Evolutionary conservation across 2,888 invertebrate genomes (phyloP).

Genomic region (Euclidia mi): DNA sequence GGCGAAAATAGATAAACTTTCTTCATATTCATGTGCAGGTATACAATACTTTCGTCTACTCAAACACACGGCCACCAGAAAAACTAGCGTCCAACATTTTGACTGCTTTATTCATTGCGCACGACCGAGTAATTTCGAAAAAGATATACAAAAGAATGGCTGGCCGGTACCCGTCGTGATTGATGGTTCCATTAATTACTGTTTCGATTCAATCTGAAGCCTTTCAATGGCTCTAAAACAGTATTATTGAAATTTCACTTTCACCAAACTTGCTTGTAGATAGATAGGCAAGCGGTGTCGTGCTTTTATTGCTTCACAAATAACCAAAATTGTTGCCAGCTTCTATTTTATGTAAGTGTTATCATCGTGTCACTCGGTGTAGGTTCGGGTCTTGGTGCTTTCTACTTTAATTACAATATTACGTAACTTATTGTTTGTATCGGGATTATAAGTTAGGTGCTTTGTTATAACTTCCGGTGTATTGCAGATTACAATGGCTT

Average conservation of each 20-base stretch:
- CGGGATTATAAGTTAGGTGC: constrained; percentile 52
- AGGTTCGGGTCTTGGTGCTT: constrained; percentile 57
- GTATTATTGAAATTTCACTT: constrained; percentile 83
- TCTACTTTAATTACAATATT: constrained; percentile 75
- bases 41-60: constrained; percentile 35
- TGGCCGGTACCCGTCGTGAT: constrained; percentile 68
- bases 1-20: constrained; percentile 2
- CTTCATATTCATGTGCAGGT: background rate
- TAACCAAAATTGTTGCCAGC: constrained; percentile 77
- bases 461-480: constrained; percentile 55
- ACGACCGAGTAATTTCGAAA: constrained; percentile 63
- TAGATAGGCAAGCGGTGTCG: constrained; percentile 63
- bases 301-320: constrained; percentile 73
- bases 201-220: constrained; percentile 68
- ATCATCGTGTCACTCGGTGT: constrained; percentile 28
- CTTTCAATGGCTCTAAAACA: constrained; percentile 76
- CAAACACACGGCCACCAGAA: constrained; percentile 26
- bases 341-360: constrained; percentile 42
- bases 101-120: constrained; percentile 51
- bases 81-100: constrained; percentile 28
- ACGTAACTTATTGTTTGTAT: constrained; percentile 63
- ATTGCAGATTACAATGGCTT: constrained; percentile 48
- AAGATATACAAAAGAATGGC: constrained; percentile 61
- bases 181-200: constrained; percentile 84
- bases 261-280: constrained; percentile 76